These are phyloP conservation scores for Priocnemis perturbator DNA, from an alignment of 2,888 invertebrate species.

Conservation along the genomic window DNA sequence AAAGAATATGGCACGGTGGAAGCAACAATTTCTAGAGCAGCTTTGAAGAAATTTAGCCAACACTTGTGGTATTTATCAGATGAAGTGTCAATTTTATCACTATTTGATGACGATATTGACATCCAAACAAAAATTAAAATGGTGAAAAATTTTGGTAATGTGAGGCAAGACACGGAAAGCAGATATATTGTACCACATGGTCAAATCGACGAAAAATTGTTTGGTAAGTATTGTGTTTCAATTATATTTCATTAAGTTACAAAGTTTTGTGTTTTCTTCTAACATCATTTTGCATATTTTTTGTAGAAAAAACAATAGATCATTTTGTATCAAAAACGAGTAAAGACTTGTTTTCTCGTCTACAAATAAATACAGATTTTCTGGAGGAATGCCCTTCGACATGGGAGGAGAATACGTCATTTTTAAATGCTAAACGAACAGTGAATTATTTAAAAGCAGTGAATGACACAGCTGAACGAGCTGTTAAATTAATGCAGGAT, in stretches of 20 bases:
- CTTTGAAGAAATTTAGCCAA: conserved; percentile 18
- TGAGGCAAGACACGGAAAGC: conserved; percentile 14
- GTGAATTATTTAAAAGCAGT: conserved; percentile 4
- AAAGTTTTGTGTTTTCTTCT: no score
- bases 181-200: neutral
- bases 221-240: no score
- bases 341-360: neutral
- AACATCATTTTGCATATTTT: no score
- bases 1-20: conserved; percentile 6
- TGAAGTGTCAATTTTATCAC: conserved; percentile 19
- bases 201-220: conserved; percentile 2
- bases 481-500: conserved; percentile 12
- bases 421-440: no score
- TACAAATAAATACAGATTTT: conserved; percentile 2
- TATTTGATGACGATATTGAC: conserved; percentile 29
- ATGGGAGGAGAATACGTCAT: no score
- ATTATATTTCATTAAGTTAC: no score
- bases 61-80: conserved; percentile 36
- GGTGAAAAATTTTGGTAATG: neutral
- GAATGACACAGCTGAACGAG: conserved; percentile 5
- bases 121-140: conserved; percentile 19
- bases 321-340: neutral
- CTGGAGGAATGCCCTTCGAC: neutral
- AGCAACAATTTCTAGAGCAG: conserved; percentile 18
- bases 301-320: neutral